phyloP scores from a whole-genome alignment of 2,113 vertebrate genomes.

The Philantomba maxwellii region DNA sequence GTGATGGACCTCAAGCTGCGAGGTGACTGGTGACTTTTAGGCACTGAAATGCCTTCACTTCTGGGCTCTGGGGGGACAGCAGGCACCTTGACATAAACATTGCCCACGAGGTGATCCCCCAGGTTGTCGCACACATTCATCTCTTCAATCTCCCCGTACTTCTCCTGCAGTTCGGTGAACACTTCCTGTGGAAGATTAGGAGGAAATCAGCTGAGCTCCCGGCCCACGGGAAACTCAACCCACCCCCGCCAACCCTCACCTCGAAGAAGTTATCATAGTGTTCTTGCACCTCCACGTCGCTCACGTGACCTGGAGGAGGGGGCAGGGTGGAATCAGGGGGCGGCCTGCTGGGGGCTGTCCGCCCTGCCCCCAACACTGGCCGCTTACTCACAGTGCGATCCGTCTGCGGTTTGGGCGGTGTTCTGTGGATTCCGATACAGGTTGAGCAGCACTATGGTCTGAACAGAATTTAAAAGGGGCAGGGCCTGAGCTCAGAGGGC shows the following conservation, averaged over 20 bases:
- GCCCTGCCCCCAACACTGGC: background rate
- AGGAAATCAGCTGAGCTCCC: background rate
- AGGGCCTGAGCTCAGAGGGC: background rate
- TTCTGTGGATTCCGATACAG: constrained; percentile 66
- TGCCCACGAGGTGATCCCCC: constrained; percentile 67
- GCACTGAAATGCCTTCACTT: background rate
- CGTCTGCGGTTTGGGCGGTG: constrained; percentile 53
- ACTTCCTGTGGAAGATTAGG: constrained; percentile 51
- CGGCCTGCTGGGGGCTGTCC: background rate
- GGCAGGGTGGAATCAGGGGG: background rate
- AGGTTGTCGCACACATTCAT: constrained; percentile 72
- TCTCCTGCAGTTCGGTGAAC: constrained; percentile 71
- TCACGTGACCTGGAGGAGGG: constrained; percentile 49
- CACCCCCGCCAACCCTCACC: constrained; percentile 26
- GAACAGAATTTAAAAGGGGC: constrained; percentile 24
- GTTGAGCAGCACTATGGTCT: constrained; percentile 64
- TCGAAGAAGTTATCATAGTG: constrained; percentile 69
- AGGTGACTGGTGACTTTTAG: background rate
- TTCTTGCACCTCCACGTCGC: constrained; percentile 57
- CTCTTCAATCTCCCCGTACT: constrained; percentile 69
- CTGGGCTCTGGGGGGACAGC: background rate
- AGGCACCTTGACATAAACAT: constrained; percentile 69
- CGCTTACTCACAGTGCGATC: constrained; percentile 56
- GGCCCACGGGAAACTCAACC: background rate
- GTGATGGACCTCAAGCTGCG: background rate